Evolutionary conservation across 1,140 invertebrate species (phyloP), one percentile per base, ranked within the genome.

Genomic region (Hestina assimilis): DNA sequence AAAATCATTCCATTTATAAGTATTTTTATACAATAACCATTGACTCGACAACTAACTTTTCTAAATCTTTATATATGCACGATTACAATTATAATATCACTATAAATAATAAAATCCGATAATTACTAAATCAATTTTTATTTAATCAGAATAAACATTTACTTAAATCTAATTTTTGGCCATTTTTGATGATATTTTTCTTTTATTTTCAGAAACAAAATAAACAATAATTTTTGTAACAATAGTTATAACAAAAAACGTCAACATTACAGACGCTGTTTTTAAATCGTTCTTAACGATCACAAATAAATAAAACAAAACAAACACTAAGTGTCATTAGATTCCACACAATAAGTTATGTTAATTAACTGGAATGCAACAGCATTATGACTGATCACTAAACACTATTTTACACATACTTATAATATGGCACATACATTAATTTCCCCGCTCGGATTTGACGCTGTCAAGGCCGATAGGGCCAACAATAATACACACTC

Each of bases 221-320:
- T 23, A 38, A 11, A 20, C 23, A 1, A 8, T 19, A 6, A 33
- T 19, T 19, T 26, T 14, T 51, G 6, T 24, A 41, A 19, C 23
- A 51, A 26, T 20, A 41, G 12, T 14, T 24, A 5, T 23, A 40
- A 23, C 14, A 51, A 21, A 24, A n/a, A 35, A 23, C n/a, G 14
- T 8, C 17, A 28, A 19, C 33, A 4, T 19, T 33, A 11, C 31
- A 33, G 14, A 33, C 12, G 1, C 19, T 38, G 15, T 38, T 50
- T 64, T 68, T 59, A 64, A 53, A 72, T 77, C 74, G 69, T 77
- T 75, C 51, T 46, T 14, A 77, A 77, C 74, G 72, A 74, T 77
- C 29, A 42, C 50, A 59, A 66, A 31, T 28, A 55, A 40, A 54
- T 59, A 54, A 52, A 46, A 50, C 14, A 62, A 48, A 59, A 38